These are phyloP conservation scores for Agonum fuliginosum DNA, from an alignment of 2,888 invertebrate genomes.

Conservation along the genomic window DNA sequence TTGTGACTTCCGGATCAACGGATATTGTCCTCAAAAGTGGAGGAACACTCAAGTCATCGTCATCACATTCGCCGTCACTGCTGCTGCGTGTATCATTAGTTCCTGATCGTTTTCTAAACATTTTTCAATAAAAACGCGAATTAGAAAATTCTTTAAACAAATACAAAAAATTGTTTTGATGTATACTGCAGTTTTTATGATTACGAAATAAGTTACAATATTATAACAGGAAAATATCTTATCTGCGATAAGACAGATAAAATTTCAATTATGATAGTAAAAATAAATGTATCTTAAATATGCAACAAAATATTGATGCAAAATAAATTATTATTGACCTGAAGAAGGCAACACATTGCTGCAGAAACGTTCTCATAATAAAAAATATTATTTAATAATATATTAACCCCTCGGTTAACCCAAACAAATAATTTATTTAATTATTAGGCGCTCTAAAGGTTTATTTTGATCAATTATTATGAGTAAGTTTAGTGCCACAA, in stretches of 20 bases:
- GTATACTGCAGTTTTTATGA: not conserved
- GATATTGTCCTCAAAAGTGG: slow-evolving; percentile 78
- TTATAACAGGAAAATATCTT: not conserved
- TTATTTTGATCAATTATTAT: not conserved
- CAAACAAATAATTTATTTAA: too few species aligned
- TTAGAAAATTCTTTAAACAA: too few species aligned
- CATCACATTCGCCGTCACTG: slow-evolving; percentile 75
- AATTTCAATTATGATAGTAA: too few species aligned
- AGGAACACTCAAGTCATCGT: slow-evolving; percentile 74
- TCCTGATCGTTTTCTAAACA: slow-evolving; percentile 63
- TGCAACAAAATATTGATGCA: too few species aligned
- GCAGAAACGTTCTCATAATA: too few species aligned
- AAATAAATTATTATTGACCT: too few species aligned
- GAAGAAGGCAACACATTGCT: too few species aligned
- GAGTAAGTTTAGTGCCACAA: not conserved
- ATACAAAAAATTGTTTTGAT: too few species aligned
- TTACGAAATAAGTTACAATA: not conserved
- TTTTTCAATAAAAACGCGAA: not conserved
- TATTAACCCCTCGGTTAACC: not conserved
- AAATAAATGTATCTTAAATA: too few species aligned
- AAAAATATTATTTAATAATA: not conserved
- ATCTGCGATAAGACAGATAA: not conserved
- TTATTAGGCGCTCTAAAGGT: too few species aligned
- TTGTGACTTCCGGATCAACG: slow-evolving; percentile 73
- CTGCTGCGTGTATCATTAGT: slow-evolving; percentile 72